Base-by-base conservation (phyloP, 2,888 invertebrate genomes). In the Ctena decussata region DNA sequence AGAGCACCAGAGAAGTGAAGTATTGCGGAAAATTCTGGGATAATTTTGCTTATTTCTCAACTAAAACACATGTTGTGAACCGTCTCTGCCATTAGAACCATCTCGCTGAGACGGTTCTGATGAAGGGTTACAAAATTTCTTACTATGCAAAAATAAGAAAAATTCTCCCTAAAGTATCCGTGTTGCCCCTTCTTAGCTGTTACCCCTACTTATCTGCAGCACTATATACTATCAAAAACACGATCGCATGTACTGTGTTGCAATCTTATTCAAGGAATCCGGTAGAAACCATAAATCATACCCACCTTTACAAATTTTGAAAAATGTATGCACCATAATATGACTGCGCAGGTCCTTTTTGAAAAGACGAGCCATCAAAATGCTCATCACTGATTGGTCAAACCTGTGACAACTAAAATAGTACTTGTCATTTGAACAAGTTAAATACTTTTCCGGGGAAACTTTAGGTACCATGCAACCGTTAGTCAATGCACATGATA, bases 351-450 rank as follows among this genome's bases (percentile, higher is more conserved):
- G 73, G n/a, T 78, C 46, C 15, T 44, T 21, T 60, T 80, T 77
- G 65, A 78, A 86, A 12, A 86, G 74, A 60, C 86, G 70, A n/a
- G 81, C 35, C 30, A 86, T 49, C 60, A 89, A 75, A 70, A 89
- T 83, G 74, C 84, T 85, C 21, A 89, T 74, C 21, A 86, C 69
- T 77, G 89, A 89, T 65, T 89, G 89, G 85, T 89, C 89, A 53
- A 86, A 89, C 70, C 89, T 73, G 37, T 89, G 89, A 77, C 89
- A 89, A 21, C 75, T 71, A 77, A 83, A 81, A 46, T 85, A 84
- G 27, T 65, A 69, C 35, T 24, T 32, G 44, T 44, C 27, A 46
- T 41, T 35, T 44, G 49, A 35, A 78, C 88, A 88, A n/a, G 65
- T 6, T n/a, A 80, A 24, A 65, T 80, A 80, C 46, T 71, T 70